Conservation (phyloP, 2,888 invertebrate species). For the Sycophila texana region DNA sequence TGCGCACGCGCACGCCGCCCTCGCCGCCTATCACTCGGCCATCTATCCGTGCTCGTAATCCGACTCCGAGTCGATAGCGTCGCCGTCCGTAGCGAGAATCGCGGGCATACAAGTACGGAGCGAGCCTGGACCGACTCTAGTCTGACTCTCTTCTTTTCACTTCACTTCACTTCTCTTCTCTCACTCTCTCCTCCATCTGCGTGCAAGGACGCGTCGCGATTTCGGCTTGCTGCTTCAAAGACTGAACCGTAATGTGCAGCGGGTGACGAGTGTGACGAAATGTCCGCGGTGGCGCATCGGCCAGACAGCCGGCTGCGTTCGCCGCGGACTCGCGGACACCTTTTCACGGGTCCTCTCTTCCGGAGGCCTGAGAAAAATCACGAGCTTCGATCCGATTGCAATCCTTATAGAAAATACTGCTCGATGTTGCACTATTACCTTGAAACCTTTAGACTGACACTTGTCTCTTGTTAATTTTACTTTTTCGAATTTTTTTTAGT, state of each 20-base stretch:
- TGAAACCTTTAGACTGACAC: slow-evolving; percentile 51
- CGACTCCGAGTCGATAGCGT: background rate
- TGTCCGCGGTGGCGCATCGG: no score
- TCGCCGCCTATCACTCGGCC: slow-evolving; percentile 83
- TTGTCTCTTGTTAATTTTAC: slow-evolving; percentile 22
- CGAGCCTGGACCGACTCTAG: slow-evolving; percentile 23
- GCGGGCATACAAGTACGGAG: slow-evolving; percentile 38
- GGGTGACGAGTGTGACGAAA: no score
- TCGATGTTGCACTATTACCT: slow-evolving; percentile 53
- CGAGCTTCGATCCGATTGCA: slow-evolving; percentile 6
- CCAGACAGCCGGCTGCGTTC: no score
- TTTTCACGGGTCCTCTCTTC: background rate
- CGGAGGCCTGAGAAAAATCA: background rate
- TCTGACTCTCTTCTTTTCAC: slow-evolving; percentile 4
- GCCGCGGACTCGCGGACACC: no score
- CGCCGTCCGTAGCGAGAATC: background rate
- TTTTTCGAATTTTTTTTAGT: slow-evolving; percentile 27
- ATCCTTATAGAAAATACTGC: slow-evolving; percentile 29
- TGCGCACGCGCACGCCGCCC: slow-evolving; percentile 81
- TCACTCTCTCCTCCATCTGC: background rate
- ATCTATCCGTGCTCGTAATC: slow-evolving; percentile 90
- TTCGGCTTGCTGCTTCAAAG: no score
- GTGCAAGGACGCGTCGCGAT: background rate
- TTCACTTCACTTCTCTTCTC: background rate
- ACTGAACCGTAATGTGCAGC: no score